Percentiles rank a stretch among this genome's conserved stretches.
Evolutionary conservation across 2,113 vertebrate genomes (phyloP).

Genomic region (Brevimyrus niger): DNA sequence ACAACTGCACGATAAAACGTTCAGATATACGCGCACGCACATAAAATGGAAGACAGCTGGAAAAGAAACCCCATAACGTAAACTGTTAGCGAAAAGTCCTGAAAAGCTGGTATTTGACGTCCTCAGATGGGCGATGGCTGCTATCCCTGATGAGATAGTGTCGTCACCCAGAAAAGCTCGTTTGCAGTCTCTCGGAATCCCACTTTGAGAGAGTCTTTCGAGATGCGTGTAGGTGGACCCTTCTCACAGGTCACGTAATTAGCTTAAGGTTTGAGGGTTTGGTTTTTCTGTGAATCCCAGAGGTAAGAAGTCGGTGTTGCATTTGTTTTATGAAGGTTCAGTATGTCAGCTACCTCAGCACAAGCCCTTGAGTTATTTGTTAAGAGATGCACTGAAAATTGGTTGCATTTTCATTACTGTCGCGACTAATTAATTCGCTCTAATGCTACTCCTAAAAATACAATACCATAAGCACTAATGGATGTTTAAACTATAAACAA

Average conservation of each 20-base stretch:
- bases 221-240: background rate
- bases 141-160: background rate
- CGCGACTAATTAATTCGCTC: background rate
- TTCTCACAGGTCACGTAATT: background rate
- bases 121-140: background rate
- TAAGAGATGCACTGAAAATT: background rate
- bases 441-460: slow-evolving; percentile 14
- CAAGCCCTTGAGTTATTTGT: slow-evolving; percentile 17
- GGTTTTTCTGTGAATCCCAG: slow-evolving; percentile 5
- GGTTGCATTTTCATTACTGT: background rate
- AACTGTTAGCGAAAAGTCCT: slow-evolving; percentile 12
- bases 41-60: background rate
- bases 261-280: background rate
- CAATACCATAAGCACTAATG: slow-evolving; percentile 10
- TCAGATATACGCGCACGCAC: background rate
- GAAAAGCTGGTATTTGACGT: background rate
- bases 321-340: background rate
- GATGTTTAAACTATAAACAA: slow-evolving; percentile 2
- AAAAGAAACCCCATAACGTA: background rate
- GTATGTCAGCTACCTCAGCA: background rate
- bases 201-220: background rate
- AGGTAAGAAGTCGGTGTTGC: slow-evolving; percentile 11
- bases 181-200: background rate
- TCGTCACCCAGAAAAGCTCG: background rate
- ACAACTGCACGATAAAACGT: background rate